These are phyloP conservation scores for Mercenaria mercenaria DNA, from an alignment of 1,140 invertebrate species.

Conservation along the genomic window DNA sequence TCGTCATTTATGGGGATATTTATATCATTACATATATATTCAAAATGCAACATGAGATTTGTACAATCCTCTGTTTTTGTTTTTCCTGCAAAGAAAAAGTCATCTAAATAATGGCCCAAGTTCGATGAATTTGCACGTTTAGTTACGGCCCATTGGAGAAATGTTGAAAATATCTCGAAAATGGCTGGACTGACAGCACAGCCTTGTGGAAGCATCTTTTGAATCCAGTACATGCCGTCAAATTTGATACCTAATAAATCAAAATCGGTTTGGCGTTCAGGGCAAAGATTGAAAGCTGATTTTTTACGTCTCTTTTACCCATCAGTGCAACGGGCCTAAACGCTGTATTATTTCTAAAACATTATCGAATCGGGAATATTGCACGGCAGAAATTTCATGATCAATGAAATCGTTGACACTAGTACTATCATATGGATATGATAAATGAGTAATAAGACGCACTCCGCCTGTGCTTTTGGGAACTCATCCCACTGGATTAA, in stretches of 20 bases:
- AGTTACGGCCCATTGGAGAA: constrained; percentile 28
- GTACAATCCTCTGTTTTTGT: neutral
- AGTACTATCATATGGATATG: neutral
- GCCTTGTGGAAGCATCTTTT: neutral
- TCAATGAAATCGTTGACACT: neutral
- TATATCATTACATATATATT: neutral
- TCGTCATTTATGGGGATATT: neutral
- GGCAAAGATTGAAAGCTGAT: constrained; percentile 1
- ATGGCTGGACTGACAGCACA: neutral
- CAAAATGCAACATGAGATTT: neutral
- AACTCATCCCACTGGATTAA: neutral
- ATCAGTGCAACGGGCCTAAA: neutral
- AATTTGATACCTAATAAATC: neutral
- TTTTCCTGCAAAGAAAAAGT: constrained; percentile 38
- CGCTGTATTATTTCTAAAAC: neutral
- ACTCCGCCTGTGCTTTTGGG: neutral
- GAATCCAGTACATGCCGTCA: neutral
- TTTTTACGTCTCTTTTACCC: neutral
- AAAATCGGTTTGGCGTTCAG: neutral
- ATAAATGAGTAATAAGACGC: neutral
- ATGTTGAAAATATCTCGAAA: constrained; percentile 58
- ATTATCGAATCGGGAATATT: neutral
- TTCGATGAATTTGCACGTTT: neutral
- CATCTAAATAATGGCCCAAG: constrained; percentile 61
- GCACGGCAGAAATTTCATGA: neutral